A percentile compares a stretch with the other conserved stretches of the same genome.
Conservation (phyloP, 2,888 invertebrate species). For the Macaria notata region DNA sequence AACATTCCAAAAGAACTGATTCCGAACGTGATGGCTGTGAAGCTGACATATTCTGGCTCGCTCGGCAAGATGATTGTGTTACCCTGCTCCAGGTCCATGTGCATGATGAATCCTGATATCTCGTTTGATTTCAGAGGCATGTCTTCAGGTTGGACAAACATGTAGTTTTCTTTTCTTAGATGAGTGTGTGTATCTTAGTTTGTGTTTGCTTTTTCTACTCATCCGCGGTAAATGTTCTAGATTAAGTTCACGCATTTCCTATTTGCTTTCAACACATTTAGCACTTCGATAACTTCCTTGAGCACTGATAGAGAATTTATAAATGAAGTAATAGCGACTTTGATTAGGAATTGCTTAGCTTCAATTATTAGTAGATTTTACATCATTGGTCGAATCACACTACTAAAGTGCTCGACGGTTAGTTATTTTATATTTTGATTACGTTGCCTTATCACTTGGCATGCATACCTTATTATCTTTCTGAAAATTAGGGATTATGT, state of each 20-base stretch:
- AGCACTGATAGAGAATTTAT: no score
- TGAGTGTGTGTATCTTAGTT: neutral
- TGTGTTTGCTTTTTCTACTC: constrained; percentile 3
- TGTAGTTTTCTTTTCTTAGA: constrained; percentile 9
- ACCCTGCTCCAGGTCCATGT: constrained; percentile 35
- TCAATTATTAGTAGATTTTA: no score
- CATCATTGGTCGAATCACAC: no score
- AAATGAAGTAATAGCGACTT: no score
- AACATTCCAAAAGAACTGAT: constrained; percentile 54
- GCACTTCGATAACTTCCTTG: no score
- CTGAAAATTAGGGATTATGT: neutral
- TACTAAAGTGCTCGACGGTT: no score
- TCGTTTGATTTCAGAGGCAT: neutral
- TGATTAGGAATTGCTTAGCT: no score
- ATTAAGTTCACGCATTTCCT: constrained; percentile 8
- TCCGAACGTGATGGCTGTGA: constrained; percentile 35
- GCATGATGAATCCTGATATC: constrained; percentile 6
- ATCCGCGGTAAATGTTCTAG: neutral
- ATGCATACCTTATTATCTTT: neutral
- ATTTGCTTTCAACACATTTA: neutral
- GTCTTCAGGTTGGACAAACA: neutral
- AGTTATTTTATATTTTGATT: constrained; percentile 10
- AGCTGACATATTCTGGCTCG: constrained; percentile 26
- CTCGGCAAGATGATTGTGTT: constrained; percentile 31
- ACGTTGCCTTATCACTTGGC: constrained; percentile 10